phyloP scores from a whole-genome alignment of 2,888 invertebrate species.

The Drosophila quinaria region DNA sequence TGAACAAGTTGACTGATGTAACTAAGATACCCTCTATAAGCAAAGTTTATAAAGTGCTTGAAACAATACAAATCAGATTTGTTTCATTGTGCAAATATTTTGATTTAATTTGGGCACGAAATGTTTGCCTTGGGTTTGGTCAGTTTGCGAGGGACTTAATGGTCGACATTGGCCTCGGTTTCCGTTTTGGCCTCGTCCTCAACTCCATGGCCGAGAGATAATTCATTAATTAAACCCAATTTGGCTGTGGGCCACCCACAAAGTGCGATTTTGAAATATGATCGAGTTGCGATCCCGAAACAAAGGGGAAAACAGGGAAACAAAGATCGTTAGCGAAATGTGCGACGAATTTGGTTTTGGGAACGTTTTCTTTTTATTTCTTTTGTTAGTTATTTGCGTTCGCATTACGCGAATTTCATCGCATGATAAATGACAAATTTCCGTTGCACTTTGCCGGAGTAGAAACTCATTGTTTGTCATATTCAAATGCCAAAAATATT shows the following conservation, averaged over 20 bases:
- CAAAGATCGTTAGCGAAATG: conserved; percentile 52
- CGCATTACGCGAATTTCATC: conserved; percentile 65
- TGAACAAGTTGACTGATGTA: neutral
- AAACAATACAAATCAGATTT: conserved; percentile 50
- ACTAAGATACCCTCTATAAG: neutral
- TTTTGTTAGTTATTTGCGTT: too few species aligned
- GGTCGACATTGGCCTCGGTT: conserved; percentile 5
- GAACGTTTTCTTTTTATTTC: conserved; percentile 1
- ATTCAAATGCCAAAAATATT: conserved; percentile 81
- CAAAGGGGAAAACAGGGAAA: neutral
- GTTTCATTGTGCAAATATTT: conserved; percentile 69
- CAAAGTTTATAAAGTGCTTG: neutral
- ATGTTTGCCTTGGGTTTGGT: conserved; percentile 50
- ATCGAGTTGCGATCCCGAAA: conserved; percentile 33
- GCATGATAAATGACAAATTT: conserved; percentile 77
- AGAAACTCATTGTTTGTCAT: conserved; percentile 74
- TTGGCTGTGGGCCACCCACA: conserved; percentile 71
- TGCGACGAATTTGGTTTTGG: conserved; percentile 30
- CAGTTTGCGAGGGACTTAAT: conserved; percentile 26
- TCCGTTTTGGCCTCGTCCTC: conserved; percentile 3
- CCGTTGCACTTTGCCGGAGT: conserved; percentile 71
- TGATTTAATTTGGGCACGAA: conserved; percentile 63
- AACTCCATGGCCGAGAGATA: neutral
- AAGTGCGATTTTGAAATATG: conserved; percentile 78
- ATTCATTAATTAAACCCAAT: conserved; percentile 71